phyloP scores from a whole-genome alignment of 2,797 vertebrate species.

The Sternotherus odoratus region DNA sequence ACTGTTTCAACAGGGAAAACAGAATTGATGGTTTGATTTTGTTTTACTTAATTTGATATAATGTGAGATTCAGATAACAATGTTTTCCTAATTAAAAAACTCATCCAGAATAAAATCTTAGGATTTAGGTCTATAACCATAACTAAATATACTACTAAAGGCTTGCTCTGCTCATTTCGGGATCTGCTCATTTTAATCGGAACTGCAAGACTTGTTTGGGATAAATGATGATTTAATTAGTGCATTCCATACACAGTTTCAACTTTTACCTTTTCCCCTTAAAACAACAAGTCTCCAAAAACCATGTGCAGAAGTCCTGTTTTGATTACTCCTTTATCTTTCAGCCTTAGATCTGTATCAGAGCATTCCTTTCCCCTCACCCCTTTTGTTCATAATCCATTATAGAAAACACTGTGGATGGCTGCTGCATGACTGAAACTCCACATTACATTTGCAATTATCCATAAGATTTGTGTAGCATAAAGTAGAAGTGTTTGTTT shows the following conservation, averaged over 20 bases:
- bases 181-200: slow-evolving; percentile 61
- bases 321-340: slow-evolving; percentile 80
- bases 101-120: slow-evolving; percentile 20
- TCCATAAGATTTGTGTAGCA: slow-evolving; percentile 72
- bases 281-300: slow-evolving; percentile 71
- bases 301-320: slow-evolving; percentile 73
- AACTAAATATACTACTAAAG: slow-evolving; percentile 25
- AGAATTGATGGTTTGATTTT: slow-evolving; percentile 19
- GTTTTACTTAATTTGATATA: not conserved
- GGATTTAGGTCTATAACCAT: slow-evolving; percentile 5
- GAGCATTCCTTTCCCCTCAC: slow-evolving; percentile 28
- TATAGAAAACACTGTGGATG: slow-evolving; percentile 71
- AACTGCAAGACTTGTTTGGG: slow-evolving; percentile 44
- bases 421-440: slow-evolving; percentile 62
- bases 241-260: slow-evolving; percentile 64
- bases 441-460: slow-evolving; percentile 70
- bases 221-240: slow-evolving; percentile 76
- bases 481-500: slow-evolving; percentile 77
- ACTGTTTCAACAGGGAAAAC: not conserved
- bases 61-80: not conserved
- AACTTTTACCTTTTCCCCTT: slow-evolving; percentile 79
- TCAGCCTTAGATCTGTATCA: slow-evolving; percentile 77
- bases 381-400: slow-evolving; percentile 59
- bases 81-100: not conserved
- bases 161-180: slow-evolving; percentile 27